Base-by-base conservation (phyloP, 2,888 invertebrate genomes). In the Parnassius glacialis region DNA sequence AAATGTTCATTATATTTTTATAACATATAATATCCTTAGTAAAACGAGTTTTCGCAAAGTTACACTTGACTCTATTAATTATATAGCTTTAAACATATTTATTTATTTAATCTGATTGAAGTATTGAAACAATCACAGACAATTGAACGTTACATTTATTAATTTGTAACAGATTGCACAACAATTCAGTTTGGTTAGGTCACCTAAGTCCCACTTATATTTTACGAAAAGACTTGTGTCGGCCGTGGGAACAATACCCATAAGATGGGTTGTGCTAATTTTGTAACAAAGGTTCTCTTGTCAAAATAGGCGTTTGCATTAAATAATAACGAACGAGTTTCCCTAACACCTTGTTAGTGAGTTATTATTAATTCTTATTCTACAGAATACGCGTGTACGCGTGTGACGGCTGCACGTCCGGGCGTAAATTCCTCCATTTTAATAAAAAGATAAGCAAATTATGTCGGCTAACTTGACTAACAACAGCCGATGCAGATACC, bases 261-360 rank as follows among this genome's bases (percentile, higher is more conserved):
- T 62, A 66, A 67, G 67, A 34, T 67, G 66, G 69, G 69, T 78
- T 67, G 78, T 79, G 86, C 69, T 87, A 87, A 87, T 84, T 84
- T 73, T 67, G 71, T 72, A 85, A 88, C 87, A 87, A 85, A 76
- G 83, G 70, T 61, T 9, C 63, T 65, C 64, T 73, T 85, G 79
- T 81, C 66, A 70, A 73, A 64, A 59, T 67, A 69, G 69, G 70
- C 66, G 68, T 68, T 71, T 68, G 65, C 67, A 68, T 74, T 70
- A 71, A 79, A 74, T 84, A 84, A 83, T 78, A 59, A 59, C 62
- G 80, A 84, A 68, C 76, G 68, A 80, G 78, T 83, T 85, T 79
- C 76, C 74, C 80, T 74, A 83, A 80, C 74, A 70, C 63, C 80
- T 84, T 79, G 77, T 87, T 85, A 85, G 83, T 75, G 67, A 51